Evolutionary conservation across 2,113 vertebrate species (phyloP).

Genomic region (Camelus bactrianus): DNA sequence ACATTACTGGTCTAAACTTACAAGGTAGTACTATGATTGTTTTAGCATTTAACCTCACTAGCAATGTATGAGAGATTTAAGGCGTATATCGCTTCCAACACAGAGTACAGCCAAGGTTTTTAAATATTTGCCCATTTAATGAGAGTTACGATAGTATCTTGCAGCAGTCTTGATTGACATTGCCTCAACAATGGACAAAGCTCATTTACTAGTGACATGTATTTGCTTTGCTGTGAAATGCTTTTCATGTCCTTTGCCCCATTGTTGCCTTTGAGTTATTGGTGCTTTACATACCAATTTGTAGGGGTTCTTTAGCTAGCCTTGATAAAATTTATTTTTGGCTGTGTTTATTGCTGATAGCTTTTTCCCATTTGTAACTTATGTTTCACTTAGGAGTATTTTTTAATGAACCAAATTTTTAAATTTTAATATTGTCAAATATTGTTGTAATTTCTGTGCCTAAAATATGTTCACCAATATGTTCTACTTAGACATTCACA

Average conservation of each 20-base stretch:
- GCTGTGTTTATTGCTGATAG: not conserved
- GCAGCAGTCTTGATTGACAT: not conserved
- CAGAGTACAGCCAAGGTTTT: not conserved
- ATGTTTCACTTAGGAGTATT: conserved; percentile 15
- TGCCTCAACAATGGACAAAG: not conserved
- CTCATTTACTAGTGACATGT: not conserved
- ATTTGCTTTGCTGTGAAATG: not conserved
- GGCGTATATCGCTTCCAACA: not conserved
- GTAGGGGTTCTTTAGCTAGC: not conserved
- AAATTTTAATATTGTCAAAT: conserved; percentile 50
- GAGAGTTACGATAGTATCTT: not conserved
- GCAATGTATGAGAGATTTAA: not conserved
- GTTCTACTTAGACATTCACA: conserved; percentile 25
- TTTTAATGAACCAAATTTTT: conserved; percentile 39
- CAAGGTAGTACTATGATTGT: not conserved
- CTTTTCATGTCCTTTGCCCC: not conserved
- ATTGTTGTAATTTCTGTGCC: not conserved
- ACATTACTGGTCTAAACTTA: not conserved
- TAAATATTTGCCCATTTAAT: not conserved
- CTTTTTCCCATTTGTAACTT: not conserved
- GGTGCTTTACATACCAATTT: not conserved
- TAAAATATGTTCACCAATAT: conserved; percentile 49
- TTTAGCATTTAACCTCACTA: not conserved
- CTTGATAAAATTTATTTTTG: not conserved
- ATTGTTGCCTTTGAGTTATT: not conserved